These are phyloP conservation scores for Hormaphis cornu DNA, from an alignment of 1,140 invertebrate species.

Conservation along the genomic window DNA sequence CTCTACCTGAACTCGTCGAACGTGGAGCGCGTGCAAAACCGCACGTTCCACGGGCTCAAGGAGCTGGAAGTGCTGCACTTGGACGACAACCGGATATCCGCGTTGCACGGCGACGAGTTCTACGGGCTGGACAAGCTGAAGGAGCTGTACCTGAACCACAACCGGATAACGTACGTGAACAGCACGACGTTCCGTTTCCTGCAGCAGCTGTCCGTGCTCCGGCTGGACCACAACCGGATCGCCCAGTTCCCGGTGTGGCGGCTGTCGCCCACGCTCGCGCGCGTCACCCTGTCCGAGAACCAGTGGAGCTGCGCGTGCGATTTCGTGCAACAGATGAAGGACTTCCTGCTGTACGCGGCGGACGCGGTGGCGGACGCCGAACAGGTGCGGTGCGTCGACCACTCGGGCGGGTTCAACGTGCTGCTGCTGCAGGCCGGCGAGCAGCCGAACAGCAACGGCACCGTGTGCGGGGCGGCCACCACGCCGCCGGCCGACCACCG, in stretches of 20 bases:
- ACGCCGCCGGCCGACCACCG: slow-evolving; percentile 40
- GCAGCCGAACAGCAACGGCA: slow-evolving; percentile 38
- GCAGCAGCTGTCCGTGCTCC: slow-evolving; percentile 57
- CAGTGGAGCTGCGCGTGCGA: slow-evolving; percentile 83
- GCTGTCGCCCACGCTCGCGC: slow-evolving; percentile 55
- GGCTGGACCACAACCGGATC: slow-evolving; percentile 68
- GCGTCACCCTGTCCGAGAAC: slow-evolving; percentile 63
- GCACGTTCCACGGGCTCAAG: slow-evolving; percentile 78
- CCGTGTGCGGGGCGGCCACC: slow-evolving; percentile 35
- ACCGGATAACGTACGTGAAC: slow-evolving; percentile 59
- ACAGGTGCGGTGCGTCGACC: slow-evolving; percentile 54
- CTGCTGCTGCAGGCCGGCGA: no score
- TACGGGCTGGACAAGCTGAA: slow-evolving; percentile 54
- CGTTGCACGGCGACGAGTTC: slow-evolving; percentile 75
- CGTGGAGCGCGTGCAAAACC: slow-evolving; percentile 75
- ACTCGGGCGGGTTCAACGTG: slow-evolving; percentile 53
- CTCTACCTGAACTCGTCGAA: slow-evolving; percentile 76
- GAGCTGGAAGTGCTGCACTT: slow-evolving; percentile 72
- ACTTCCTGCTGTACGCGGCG: slow-evolving; percentile 58
- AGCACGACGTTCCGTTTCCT: slow-evolving; percentile 69
- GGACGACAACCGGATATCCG: slow-evolving; percentile 64
- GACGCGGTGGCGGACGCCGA: slow-evolving; percentile 55
- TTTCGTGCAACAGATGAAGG: slow-evolving; percentile 65
- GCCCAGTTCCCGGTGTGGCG: slow-evolving; percentile 66
- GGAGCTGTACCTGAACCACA: slow-evolving; percentile 56